phyloP scores from a whole-genome alignment of 2,113 vertebrate species.

The Motacilla alba region DNA sequence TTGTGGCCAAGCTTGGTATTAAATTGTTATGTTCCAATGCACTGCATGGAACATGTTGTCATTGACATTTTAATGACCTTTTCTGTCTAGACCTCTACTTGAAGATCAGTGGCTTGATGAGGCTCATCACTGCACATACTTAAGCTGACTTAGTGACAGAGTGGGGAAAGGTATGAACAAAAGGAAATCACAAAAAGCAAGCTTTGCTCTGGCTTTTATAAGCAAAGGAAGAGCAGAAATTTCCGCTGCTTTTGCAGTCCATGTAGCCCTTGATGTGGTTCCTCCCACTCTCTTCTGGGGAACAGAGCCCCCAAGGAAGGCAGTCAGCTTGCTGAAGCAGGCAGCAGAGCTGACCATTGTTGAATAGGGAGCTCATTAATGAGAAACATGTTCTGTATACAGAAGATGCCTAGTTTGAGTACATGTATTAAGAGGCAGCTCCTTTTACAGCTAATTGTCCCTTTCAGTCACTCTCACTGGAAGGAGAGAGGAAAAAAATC shows the following conservation, averaged over 20 bases:
- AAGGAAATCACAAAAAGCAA: neutral
- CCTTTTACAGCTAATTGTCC: neutral
- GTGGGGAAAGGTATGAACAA: neutral
- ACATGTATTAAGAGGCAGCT: neutral
- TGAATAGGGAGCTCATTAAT: neutral
- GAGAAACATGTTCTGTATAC: neutral
- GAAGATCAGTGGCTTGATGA: neutral
- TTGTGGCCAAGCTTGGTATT: neutral
- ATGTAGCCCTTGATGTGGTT: neutral
- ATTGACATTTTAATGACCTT: slow-evolving; percentile 25
- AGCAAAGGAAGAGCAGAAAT: neutral
- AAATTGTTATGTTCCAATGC: neutral
- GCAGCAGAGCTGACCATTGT: neutral
- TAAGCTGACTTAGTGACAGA: neutral
- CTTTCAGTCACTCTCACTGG: neutral
- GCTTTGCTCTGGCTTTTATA: neutral
- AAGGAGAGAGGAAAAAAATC: neutral
- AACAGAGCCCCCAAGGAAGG: neutral
- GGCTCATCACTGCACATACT: neutral
- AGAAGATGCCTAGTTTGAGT: neutral
- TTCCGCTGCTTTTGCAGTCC: neutral
- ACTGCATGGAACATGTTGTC: neutral
- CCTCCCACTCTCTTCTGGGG: neutral
- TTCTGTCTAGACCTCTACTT: neutral
- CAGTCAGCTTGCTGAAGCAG: neutral